A percentile compares a stretch with the other conserved stretches of the same genome.
Conservation (phyloP, 2,113 vertebrate species). For the Ailurus styani region DNA sequence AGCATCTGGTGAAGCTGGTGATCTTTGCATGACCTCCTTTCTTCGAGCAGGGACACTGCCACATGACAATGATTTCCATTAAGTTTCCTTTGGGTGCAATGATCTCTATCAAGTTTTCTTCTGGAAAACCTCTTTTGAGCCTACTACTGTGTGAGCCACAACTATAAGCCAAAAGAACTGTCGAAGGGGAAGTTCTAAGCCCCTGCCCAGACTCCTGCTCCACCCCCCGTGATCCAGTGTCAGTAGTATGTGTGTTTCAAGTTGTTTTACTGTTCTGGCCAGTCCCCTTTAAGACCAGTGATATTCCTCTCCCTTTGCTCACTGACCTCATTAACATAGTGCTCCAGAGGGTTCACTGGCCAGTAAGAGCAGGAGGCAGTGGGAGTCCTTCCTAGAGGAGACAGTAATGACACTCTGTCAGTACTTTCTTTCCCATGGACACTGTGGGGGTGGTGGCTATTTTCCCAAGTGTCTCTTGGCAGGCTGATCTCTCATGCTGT, state of each 20-base stretch:
- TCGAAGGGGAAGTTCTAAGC: neutral
- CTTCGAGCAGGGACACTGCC: neutral
- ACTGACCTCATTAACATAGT: neutral
- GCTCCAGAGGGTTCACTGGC: neutral
- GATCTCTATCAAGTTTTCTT: neutral
- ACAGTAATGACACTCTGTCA: neutral
- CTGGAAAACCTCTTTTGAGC: neutral
- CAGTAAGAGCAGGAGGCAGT: neutral
- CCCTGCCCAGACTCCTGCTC: neutral
- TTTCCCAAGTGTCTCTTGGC: neutral
- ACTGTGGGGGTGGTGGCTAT: fast-evolving
- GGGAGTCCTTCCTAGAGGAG: neutral
- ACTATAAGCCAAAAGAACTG: neutral
- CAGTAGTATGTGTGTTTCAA: neutral
- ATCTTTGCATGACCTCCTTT: neutral
- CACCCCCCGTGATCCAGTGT: neutral
- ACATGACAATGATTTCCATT: neutral
- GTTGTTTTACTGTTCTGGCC: neutral
- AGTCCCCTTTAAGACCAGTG: neutral
- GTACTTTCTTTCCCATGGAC: neutral
- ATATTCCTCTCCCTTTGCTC: neutral
- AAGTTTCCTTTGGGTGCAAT: neutral
- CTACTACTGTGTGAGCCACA: neutral
- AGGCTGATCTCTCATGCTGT: neutral
- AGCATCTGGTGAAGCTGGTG: neutral